phyloP scores from a whole-genome alignment of 2,888 invertebrate species.

The Meloe dianella region DNA sequence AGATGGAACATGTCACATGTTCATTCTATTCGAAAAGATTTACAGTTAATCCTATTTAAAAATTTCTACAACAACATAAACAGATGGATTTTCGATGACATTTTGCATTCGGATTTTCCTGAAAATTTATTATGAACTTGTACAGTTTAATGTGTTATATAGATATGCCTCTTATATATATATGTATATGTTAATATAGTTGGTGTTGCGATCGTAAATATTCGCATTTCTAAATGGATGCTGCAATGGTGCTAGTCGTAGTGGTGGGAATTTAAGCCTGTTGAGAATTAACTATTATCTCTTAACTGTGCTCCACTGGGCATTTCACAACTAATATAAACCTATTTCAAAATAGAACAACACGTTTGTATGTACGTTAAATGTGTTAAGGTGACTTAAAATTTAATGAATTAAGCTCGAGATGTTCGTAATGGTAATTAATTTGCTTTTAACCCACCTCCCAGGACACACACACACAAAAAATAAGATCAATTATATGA shows the following conservation, averaged over 20 bases:
- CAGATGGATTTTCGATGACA: conserved; percentile 3
- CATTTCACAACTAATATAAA: conserved; percentile 7
- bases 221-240: neutral
- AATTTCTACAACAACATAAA: neutral
- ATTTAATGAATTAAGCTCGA: conserved; percentile 3
- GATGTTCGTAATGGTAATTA: neutral
- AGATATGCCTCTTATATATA: neutral
- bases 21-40: neutral
- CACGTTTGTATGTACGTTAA: neutral
- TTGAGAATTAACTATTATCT: conserved; percentile 5
- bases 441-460: too few relatives aligned
- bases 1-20: neutral
- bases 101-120: neutral
- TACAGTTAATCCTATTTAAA: neutral
- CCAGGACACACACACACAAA: too few relatives aligned
- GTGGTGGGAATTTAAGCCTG: conserved; percentile 7
- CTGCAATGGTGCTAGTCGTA: neutral
- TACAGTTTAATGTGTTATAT: neutral
- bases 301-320: conserved; percentile 3
- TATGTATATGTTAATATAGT: too few relatives aligned
- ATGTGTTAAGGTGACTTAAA: conserved; percentile 1
- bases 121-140: neutral
- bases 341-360: conserved; percentile 3
- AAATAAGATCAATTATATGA: too few relatives aligned
- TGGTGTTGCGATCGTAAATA: neutral